Evolutionary conservation across 2,888 invertebrate species (phyloP).

Genomic region (Lasioglossum malachurum): DNA sequence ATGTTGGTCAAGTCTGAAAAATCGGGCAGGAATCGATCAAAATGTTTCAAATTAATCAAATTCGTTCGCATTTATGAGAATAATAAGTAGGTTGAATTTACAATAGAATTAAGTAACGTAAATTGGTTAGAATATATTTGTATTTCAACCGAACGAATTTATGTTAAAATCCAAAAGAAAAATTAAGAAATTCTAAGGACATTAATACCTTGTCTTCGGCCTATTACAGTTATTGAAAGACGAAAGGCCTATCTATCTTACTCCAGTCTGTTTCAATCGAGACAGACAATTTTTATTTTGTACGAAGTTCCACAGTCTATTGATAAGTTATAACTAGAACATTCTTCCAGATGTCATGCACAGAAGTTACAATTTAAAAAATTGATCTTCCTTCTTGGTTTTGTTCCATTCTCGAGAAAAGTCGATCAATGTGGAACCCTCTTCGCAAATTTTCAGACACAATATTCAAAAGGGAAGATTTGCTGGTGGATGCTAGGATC

Average conservation of each 20-base stretch:
- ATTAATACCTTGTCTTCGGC: background rate
- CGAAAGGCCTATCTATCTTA: background rate
- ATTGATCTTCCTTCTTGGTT: background rate
- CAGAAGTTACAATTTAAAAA: background rate
- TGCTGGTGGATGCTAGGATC: background rate
- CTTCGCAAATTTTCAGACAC: background rate
- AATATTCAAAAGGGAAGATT: too few relatives aligned
- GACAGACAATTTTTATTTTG: background rate
- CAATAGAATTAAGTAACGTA: background rate
- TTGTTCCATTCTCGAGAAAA: background rate
- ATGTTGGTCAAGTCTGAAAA: background rate
- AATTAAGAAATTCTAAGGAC: background rate
- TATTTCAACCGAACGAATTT: background rate
- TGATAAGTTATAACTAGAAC: background rate
- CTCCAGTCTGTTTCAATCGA: background rate
- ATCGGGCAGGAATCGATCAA: too few relatives aligned
- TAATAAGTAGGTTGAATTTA: background rate
- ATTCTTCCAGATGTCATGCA: background rate
- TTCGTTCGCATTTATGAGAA: background rate
- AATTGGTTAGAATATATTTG: background rate
- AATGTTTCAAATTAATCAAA: background rate
- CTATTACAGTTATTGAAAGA: background rate
- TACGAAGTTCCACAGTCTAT: background rate
- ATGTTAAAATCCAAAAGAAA: background rate
- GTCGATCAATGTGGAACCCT: background rate